Base-by-base conservation (phyloP, 2,797 vertebrate species). In the Aratinga solstitialis region DNA sequence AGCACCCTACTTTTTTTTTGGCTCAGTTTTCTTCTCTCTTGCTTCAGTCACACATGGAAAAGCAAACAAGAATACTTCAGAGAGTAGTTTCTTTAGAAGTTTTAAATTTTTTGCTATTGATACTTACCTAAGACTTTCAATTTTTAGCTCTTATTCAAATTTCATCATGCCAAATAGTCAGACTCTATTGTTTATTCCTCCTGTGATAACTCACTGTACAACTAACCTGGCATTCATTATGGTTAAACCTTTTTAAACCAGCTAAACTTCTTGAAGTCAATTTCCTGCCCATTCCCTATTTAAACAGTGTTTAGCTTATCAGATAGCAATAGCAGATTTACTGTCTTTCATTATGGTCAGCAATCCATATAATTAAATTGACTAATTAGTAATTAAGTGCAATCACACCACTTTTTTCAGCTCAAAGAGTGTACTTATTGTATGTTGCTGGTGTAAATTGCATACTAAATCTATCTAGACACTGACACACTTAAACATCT, bases 331-430 rank as follows among this genome's bases (percentile, higher is more conserved):
- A 89, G 79, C 91, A 96, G 94, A 96, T 96, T 97, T 97, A 83
- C 95, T 69, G 91, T 95, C 95, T 95, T 97, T 96, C 87, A 95
- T 94, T 97, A 85, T 96, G 96, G 97, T 96, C 97, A 97, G 91
- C 93, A 92, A 95, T 97, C 96, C 94, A 97, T 96, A 97, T 95
- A 97, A 97, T 97, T 76, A 96, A 94, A 91, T 84, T 76, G 94
- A 95, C 89, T 97, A 97, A 96, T 92, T 96, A 91, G 92, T 94
- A 95, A 96, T 96, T 97, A 97, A 91, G 81, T 97, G 96, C 97
- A 96, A 97, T 87, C 86, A 94, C 92, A 98, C 96, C 90, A 95
- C 76, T 93, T 93, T 96, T 96, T 96, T 96, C 96, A 95, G 56
- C 95, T 96, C 78, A 95, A 97, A 96, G 91, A 96, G 36, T 82